Conservation (phyloP, 2,797 vertebrate species). For the Synaphobranchus kaupii region DNA sequence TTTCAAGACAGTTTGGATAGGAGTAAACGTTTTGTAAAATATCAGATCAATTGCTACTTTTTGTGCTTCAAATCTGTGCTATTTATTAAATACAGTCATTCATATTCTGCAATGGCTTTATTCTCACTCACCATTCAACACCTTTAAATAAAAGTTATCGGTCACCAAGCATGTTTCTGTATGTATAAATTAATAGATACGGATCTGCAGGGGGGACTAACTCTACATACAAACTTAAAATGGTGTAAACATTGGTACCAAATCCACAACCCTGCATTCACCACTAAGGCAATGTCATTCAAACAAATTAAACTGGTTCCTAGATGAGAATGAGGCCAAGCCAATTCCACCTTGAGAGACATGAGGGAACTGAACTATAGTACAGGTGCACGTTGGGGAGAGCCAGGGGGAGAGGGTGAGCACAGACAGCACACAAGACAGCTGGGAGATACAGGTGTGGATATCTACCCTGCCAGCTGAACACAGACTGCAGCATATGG, state of each 20-base stretch:
- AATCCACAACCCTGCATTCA: neutral
- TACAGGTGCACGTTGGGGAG: neutral
- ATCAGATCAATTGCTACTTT: neutral
- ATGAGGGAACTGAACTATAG: neutral
- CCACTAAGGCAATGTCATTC: neutral
- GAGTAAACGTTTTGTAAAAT: neutral
- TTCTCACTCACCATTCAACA: neutral
- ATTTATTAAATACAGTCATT: neutral
- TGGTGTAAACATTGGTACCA: neutral
- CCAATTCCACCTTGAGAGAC: neutral
- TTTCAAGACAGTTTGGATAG: neutral
- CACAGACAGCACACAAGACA: slow-evolving; percentile 47
- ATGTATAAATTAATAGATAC: no score
- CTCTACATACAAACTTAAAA: no score
- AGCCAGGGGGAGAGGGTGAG: slow-evolving; percentile 9
- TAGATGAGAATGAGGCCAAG: slow-evolving; percentile 2
- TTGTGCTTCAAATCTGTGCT: neutral
- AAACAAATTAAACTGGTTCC: neutral
- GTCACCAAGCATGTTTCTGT: neutral
- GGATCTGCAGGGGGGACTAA: no score
- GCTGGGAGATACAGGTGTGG: slow-evolving; percentile 63
- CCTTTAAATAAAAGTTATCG: no score
- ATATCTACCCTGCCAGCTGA: slow-evolving; percentile 56
- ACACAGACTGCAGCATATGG: slow-evolving; percentile 60
- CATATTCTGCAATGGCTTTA: neutral